These are phyloP conservation scores for Danio aesculapii DNA, from an alignment of 2,797 vertebrate species.

Conservation along the genomic window DNA sequence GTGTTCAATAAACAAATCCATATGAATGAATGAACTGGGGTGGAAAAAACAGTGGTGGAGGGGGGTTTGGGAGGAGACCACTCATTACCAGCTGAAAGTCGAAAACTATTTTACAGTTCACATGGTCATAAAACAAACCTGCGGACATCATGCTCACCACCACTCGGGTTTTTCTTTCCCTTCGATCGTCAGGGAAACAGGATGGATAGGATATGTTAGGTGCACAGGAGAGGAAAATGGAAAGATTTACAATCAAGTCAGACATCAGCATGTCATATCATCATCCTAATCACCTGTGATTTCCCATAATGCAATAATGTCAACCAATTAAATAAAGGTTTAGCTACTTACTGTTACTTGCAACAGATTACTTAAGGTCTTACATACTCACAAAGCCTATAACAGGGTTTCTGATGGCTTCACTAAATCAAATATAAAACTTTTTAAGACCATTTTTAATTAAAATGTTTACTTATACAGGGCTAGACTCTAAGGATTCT, in stretches of 20 bases:
- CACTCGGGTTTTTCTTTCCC: conserved; percentile 42
- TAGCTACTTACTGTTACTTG: background rate
- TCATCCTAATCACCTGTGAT: conserved; percentile 10
- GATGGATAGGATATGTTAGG: conserved; percentile 32
- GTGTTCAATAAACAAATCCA: conserved; percentile 36
- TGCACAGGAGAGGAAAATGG: background rate
- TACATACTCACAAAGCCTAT: background rate
- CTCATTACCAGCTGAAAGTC: conserved; percentile 12
- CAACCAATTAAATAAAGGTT: background rate
- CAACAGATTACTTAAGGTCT: background rate
- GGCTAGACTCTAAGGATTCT: too few relatives aligned
- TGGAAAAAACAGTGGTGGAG: conserved; percentile 24
- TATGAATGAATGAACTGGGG: conserved; percentile 4
- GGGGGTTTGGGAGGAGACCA: background rate
- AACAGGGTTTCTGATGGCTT: too few relatives aligned
- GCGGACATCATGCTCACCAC: conserved; percentile 2
- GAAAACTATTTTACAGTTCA: conserved; percentile 28
- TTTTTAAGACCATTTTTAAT: too few relatives aligned
- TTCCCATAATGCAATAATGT: conserved; percentile 10
- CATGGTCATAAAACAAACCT: conserved; percentile 37
- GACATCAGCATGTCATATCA: conserved; percentile 43
- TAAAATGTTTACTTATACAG: too few relatives aligned
- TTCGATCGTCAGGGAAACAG: conserved; percentile 41
- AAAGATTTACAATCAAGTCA: conserved; percentile 44
- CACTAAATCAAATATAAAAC: too few relatives aligned